These are phyloP conservation scores for Lemur catta DNA, from an alignment of 2,797 vertebrate species.

Conservation along the genomic window DNA sequence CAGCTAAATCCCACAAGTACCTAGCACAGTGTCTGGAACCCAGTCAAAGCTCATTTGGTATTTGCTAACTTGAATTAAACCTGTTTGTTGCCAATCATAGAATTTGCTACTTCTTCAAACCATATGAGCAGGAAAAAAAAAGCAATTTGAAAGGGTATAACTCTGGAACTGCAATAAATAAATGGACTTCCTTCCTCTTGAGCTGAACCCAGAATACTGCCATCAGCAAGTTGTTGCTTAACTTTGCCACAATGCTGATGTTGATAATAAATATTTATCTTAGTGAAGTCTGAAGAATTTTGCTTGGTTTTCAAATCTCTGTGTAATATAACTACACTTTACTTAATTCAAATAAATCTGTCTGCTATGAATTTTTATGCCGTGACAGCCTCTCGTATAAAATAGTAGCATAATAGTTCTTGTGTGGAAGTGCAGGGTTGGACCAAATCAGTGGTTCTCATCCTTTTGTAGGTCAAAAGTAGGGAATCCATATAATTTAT, in stretches of 20 bases:
- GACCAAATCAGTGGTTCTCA: not conserved
- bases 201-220: not conserved
- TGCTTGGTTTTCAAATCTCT: conserved; percentile 8
- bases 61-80: not conserved
- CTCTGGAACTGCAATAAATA: not conserved
- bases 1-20: not conserved
- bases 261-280: conserved; percentile 17
- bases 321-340: not conserved
- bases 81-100: not conserved
- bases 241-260: not conserved
- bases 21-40: not conserved
- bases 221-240: not conserved
- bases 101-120: not conserved
- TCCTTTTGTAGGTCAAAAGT: not conserved
- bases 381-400: not conserved
- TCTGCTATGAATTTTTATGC: not conserved
- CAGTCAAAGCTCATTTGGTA: not conserved
- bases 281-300: not conserved
- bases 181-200: not conserved
- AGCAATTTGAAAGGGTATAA: not conserved
- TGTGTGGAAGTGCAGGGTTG: not conserved
- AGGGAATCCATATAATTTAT: not conserved
- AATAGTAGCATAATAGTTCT: not conserved
- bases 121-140: not conserved
- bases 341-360: not conserved